Conservation (phyloP, 2,888 invertebrate species). For the Caenorhabditis doughertyi region DNA sequence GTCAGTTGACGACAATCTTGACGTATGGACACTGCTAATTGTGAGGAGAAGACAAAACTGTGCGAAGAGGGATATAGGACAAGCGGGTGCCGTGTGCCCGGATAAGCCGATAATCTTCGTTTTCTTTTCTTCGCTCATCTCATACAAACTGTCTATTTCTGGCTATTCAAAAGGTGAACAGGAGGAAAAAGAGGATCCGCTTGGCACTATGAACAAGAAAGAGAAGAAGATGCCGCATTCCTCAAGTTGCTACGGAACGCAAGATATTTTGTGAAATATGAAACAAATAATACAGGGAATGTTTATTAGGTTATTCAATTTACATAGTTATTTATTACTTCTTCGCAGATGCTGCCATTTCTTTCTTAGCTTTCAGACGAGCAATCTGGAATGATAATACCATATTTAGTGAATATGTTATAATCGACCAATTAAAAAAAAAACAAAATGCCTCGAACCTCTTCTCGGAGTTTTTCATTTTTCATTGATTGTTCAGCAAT, state of each 20-base stretch:
- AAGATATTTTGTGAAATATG: background rate
- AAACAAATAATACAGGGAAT: too few species aligned
- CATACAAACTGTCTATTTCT: conserved; percentile 25
- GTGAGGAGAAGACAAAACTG: conserved; percentile 50
- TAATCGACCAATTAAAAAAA: background rate
- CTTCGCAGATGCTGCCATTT: background rate
- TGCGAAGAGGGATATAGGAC: conserved; percentile 50
- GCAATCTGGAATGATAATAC: conserved; percentile 49
- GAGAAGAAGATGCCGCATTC: background rate
- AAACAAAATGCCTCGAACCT: conserved; percentile 41
- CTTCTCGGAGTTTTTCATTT: conserved; percentile 64
- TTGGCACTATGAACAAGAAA: conserved; percentile 31
- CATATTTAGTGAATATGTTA: background rate
- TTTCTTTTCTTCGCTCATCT: conserved; percentile 42
- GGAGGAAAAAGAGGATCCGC: conserved; percentile 29
- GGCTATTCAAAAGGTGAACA: conserved; percentile 41
- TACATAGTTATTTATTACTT: background rate
- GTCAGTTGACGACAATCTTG: background rate
- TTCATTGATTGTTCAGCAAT: conserved; percentile 59
- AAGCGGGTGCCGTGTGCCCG: conserved; percentile 58
- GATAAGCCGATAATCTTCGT: conserved; percentile 63
- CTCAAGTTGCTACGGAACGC: background rate
- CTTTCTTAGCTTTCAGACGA: conserved; percentile 54
- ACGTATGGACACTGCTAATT: conserved; percentile 47
- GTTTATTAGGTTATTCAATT: background rate